Percentiles rank a stretch among this genome's conserved stretches.
Evolutionary conservation across 2,797 vertebrate genomes (phyloP).

Genomic region (Pygocentrus nattereri): DNA sequence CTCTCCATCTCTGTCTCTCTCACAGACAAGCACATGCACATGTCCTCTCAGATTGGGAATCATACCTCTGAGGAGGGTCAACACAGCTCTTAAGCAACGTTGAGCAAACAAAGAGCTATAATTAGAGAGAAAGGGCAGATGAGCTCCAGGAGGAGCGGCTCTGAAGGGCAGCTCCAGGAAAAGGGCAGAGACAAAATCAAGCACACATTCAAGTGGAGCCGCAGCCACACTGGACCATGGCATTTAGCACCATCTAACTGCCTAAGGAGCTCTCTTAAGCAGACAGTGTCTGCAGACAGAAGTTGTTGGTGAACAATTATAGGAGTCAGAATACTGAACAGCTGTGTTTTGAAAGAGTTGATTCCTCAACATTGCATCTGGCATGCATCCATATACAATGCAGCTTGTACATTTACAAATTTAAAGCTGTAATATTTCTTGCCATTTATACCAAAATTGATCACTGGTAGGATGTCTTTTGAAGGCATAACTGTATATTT

Average conservation of each 20-base stretch:
- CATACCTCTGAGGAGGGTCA: slow-evolving; percentile 26
- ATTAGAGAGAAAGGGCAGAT: slow-evolving; percentile 41
- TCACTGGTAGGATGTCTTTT: too few relatives aligned
- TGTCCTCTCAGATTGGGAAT: slow-evolving; percentile 40
- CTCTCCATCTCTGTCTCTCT: slow-evolving; percentile 19
- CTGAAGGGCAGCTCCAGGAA: slow-evolving; percentile 7
- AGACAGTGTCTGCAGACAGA: background rate
- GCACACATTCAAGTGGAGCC: background rate
- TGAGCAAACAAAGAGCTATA: slow-evolving; percentile 46
- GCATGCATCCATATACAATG: too few relatives aligned
- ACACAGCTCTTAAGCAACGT: slow-evolving; percentile 41
- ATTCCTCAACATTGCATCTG: too few relatives aligned
- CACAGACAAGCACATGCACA: slow-evolving; percentile 37
- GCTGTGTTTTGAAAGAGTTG: background rate
- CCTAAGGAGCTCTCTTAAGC: background rate
- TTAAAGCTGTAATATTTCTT: too few relatives aligned
- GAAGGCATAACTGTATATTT: too few relatives aligned
- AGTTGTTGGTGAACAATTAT: background rate
- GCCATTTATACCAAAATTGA: too few relatives aligned
- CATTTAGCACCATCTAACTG: background rate
- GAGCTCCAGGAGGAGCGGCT: slow-evolving; percentile 21
- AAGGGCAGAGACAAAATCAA: slow-evolving; percentile 9
- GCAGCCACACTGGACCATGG: slow-evolving; percentile 12
- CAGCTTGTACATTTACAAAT: too few relatives aligned
- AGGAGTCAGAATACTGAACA: background rate